These are phyloP conservation scores for pig (Sus scrofa) DNA, from an alignment of 2,113 vertebrate genomes.

Conservation along the genomic window DNA sequence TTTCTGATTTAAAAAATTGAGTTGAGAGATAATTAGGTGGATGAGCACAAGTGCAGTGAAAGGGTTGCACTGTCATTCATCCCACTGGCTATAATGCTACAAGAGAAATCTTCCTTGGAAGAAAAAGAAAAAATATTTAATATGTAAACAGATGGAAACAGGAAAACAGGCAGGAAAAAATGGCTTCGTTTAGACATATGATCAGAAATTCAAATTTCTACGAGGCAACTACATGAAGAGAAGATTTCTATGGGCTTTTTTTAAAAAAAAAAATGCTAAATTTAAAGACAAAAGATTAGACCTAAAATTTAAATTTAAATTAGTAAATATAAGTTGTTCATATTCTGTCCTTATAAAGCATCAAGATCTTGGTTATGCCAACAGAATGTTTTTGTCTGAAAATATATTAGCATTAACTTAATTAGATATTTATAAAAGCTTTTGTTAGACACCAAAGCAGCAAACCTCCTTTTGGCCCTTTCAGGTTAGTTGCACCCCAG, in stretches of 20 bases:
- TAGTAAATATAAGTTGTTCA: neutral
- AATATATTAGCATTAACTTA: too few relatives aligned
- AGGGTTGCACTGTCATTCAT: neutral
- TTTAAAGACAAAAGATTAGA: neutral
- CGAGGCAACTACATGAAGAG: neutral
- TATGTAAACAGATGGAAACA: neutral
- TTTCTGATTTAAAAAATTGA: neutral
- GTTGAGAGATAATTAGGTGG: neutral
- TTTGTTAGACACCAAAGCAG: neutral
- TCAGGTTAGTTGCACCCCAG: conserved; percentile 88
- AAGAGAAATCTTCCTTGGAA: conserved; percentile 1
- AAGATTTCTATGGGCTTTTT: neutral
- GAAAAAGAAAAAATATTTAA: conserved; percentile 24
- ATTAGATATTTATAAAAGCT: neutral
- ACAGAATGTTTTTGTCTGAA: neutral
- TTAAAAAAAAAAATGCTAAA: too few relatives aligned
- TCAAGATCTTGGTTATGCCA: neutral
- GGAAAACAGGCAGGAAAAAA: neutral
- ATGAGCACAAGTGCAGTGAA: neutral
- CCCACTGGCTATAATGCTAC: neutral
- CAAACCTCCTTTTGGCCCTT: conserved; percentile 88
- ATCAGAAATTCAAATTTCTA: conserved; percentile 27
- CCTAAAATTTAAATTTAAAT: neutral
- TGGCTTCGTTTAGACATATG: neutral
- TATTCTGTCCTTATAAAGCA: neutral